Conservation (phyloP, 2,888 invertebrate genomes). For the Tenthredo livida region DNA sequence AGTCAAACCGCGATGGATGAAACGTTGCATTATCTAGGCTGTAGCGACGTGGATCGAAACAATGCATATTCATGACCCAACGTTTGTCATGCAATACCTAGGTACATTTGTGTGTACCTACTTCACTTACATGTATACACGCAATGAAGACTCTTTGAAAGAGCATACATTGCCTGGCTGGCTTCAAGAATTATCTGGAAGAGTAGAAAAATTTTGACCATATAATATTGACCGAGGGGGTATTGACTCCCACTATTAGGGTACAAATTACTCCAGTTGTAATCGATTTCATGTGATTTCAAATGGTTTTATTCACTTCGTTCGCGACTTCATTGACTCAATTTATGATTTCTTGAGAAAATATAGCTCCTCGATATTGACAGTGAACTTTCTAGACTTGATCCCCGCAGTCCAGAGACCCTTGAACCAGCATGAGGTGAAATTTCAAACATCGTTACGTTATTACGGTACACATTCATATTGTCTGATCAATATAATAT, state of each 20-base stretch:
- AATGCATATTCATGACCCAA: constrained; percentile 17
- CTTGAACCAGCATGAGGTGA: background rate
- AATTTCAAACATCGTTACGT: background rate
- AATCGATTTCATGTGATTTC: no score
- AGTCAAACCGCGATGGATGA: constrained; percentile 15
- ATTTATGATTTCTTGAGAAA: background rate
- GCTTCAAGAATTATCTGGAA: background rate
- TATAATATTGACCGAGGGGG: background rate
- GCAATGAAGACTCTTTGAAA: background rate
- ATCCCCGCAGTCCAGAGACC: constrained; percentile 1
- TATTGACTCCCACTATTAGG: background rate
- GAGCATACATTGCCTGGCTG: background rate
- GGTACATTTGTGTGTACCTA: background rate
- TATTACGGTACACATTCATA: background rate
- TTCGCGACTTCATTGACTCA: no score
- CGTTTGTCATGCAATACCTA: constrained; percentile 29
- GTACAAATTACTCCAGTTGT: no score
- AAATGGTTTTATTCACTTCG: no score
- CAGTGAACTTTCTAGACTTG: constrained; percentile 11
- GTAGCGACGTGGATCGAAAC: background rate
- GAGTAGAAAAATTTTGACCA: background rate
- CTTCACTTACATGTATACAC: background rate
- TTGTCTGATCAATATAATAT: background rate
- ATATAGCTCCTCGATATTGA: background rate
- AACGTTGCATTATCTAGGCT: constrained; percentile 30